Base-by-base conservation (phyloP, 2,888 invertebrate genomes). In the Metacarcinus magister region DNA sequence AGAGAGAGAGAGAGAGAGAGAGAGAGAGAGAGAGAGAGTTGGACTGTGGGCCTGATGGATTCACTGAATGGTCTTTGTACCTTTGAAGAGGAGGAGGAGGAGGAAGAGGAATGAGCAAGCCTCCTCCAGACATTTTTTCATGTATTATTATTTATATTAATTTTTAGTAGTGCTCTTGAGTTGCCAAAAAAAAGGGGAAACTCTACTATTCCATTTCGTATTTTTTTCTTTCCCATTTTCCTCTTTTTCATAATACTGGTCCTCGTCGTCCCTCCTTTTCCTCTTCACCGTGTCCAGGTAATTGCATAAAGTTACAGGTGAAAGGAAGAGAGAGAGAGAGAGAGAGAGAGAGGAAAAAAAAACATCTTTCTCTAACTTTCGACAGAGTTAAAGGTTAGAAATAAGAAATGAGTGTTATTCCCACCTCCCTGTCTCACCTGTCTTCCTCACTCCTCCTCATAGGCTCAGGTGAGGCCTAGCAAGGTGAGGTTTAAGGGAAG, bases 1-100 rank as follows among this genome's bases (percentile, higher is more conserved):
- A 91, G 91, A 91, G 91, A 91, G 43, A 91, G 91, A 91, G 43
- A 91, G 43, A 44, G 91, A 89, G 32, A 82, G 32, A 82, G 32
- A 82, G 82, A 82, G 82, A 82, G 82, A 82, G 82, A 82, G 82
- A 82, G 32, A 82, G 82, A 82, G 32, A 82, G 44, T 19, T 19
- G n/a, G 67, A 67, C 8, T 67, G 4, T n/a, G n/a, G 67, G 8
- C 7, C 5, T 67, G 23, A 82, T 7, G 7, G 48, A 44, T 16
- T n/a, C 10, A 19, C n/a, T 46, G 91, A 43, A 28, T n/a, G 91
- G 48, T 0, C 5, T n/a, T 46, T 44, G n/a, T 23, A 44, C n/a
- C 1, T 46, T n/a, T 8, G n/a, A n/a, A 10, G 82, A 82, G 32
- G 46, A 67, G n/a, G 23, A 54, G 13, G 13, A 54, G 67, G n/a